These are phyloP conservation scores for Ovis aries DNA, from an alignment of 2,113 vertebrate genomes.

Conservation along the genomic window DNA sequence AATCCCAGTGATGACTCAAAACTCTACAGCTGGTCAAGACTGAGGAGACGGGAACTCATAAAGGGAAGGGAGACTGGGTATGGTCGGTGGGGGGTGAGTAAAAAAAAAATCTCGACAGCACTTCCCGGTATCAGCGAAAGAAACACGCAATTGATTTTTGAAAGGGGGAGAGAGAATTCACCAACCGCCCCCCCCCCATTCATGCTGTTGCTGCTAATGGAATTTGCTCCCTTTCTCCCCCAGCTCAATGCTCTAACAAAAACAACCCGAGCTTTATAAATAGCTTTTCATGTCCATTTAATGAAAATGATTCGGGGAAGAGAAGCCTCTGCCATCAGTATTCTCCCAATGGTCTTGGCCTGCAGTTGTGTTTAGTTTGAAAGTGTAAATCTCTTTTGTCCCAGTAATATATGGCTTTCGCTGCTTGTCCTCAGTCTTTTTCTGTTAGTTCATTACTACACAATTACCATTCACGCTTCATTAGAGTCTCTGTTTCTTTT, in stretches of 20 bases:
- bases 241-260: constrained; percentile 88
- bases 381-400: constrained; percentile 99
- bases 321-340: constrained; percentile 89
- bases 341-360: constrained; percentile 91
- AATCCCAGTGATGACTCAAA: background rate
- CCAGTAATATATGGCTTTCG: constrained; percentile 98
- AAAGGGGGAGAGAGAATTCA: constrained; percentile 38
- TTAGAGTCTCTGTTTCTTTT: constrained; percentile 95
- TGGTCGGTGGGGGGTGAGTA: background rate
- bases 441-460: constrained; percentile 99
- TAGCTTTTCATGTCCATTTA: constrained; percentile 99
- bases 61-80: background rate
- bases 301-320: constrained; percentile 94
- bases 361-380: constrained; percentile 98
- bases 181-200: constrained; percentile 71
- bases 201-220: constrained; percentile 87
- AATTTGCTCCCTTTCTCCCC: constrained; percentile 90
- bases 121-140: constrained; percentile 61
- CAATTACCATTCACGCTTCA: constrained; percentile 99
- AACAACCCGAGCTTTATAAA: constrained; percentile 94
- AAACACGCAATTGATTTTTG: constrained; percentile 73
- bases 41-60: background rate
- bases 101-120: background rate
- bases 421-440: constrained; percentile 96
- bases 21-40: background rate